Evolutionary conservation across 2,888 invertebrate species (phyloP).

Genomic region (Caenorhabditis virilis): DNA sequence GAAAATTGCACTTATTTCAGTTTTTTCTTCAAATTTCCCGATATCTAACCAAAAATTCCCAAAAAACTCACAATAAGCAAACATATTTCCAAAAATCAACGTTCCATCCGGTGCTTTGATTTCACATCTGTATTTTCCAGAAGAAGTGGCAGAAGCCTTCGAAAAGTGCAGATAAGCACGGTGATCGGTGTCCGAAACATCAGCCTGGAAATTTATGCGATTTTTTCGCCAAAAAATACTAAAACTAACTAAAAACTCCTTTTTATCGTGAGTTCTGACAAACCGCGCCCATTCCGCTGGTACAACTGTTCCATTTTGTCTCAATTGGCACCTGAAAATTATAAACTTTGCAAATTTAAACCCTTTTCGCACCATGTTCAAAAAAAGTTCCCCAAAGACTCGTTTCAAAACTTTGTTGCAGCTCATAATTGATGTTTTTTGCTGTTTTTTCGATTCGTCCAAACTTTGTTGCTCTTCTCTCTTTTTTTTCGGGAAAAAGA

Average conservation of each 20-base stretch:
- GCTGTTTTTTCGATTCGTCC: too few species aligned
- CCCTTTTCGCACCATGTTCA: background rate
- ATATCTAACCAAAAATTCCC: background rate
- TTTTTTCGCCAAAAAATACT: background rate
- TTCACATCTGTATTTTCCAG: constrained; percentile 60
- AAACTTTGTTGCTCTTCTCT: too few species aligned
- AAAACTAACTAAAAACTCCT: constrained; percentile 14
- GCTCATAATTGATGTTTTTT: too few species aligned
- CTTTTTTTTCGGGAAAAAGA: too few species aligned
- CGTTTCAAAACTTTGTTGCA: too few species aligned
- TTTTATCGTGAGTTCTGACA: constrained; percentile 32
- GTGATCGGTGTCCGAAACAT: constrained; percentile 28
- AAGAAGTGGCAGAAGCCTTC: constrained; percentile 32
- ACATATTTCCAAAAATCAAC: constrained; percentile 56
- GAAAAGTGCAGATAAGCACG: constrained; percentile 51
- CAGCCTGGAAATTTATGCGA: constrained; percentile 20
- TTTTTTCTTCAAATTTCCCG: background rate
- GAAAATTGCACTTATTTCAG: background rate
- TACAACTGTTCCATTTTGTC: constrained; percentile 15
- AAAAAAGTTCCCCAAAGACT: too few species aligned
- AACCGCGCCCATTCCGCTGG: constrained; percentile 34
- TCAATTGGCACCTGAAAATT: constrained; percentile 57
- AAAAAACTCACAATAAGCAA: constrained; percentile 53
- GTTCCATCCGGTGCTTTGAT: constrained; percentile 40
- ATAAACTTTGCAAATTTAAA: background rate